Conservation (phyloP, 2,888 invertebrate genomes). For the Melanotus villosus region DNA sequence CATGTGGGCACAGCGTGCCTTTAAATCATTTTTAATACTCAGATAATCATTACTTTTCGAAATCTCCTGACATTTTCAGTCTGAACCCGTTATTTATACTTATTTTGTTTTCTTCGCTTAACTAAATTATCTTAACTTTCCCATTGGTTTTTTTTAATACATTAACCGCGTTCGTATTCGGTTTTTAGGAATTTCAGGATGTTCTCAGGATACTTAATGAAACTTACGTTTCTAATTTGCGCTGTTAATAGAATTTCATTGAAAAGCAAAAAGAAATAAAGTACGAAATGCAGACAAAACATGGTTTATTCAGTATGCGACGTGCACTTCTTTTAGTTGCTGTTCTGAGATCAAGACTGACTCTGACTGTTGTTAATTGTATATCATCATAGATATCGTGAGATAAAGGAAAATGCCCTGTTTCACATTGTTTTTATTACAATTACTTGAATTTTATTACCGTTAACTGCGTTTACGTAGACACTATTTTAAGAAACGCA, state of each 20-base stretch:
- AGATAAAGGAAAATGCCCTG: slow-evolving; percentile 39
- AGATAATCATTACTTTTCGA: slow-evolving; percentile 34
- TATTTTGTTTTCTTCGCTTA: slow-evolving; percentile 27
- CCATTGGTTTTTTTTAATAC: slow-evolving; percentile 18
- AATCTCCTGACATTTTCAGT: slow-evolving; percentile 26
- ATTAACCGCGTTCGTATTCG: not conserved
- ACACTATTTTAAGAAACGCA: slow-evolving; percentile 1
- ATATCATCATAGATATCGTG: slow-evolving; percentile 48
- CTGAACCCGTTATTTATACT: slow-evolving; percentile 29
- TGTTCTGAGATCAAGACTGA: slow-evolving; percentile 20
- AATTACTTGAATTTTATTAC: slow-evolving; percentile 18
- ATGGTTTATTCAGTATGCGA: slow-evolving; percentile 46
- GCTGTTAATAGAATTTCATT: slow-evolving; percentile 37
- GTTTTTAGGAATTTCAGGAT: not conserved
- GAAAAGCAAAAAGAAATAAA: slow-evolving; percentile 30
- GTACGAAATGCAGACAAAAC: slow-evolving; percentile 36
- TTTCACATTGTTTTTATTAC: slow-evolving; percentile 41
- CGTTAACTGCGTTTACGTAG: not conserved
- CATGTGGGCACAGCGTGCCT: slow-evolving; percentile 19
- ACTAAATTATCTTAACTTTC: slow-evolving; percentile 24
- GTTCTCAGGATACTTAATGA: slow-evolving; percentile 23
- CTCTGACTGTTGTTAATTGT: slow-evolving; percentile 42
- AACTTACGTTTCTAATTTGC: slow-evolving; percentile 28
- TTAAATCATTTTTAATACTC: slow-evolving; percentile 33
- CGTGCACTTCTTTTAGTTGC: slow-evolving; percentile 35